phyloP scores from a whole-genome alignment of 1,140 invertebrate species.

The Neoseiulus cucumeris region DNA sequence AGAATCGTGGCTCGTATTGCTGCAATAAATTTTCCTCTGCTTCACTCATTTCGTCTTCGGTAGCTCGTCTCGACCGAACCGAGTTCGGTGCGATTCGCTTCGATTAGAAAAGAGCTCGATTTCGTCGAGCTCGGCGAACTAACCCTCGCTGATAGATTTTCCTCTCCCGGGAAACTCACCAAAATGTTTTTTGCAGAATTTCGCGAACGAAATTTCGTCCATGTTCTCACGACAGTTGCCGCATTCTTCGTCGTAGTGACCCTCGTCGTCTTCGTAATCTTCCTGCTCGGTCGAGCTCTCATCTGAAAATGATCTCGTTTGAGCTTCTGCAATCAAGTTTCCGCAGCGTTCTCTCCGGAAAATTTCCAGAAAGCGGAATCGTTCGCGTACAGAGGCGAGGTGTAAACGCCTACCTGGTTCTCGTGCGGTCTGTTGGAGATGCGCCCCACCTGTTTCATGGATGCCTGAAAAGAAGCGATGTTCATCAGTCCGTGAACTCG shows the following conservation, averaged over 20 bases:
- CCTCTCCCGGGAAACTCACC: slow-evolving; percentile 40
- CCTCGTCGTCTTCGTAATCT: slow-evolving; percentile 5
- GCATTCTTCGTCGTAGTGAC: slow-evolving; percentile 8
- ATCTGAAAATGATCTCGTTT: too few relatives aligned
- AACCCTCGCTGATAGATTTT: neutral
- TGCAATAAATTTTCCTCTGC: slow-evolving; percentile 24
- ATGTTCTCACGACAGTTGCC: neutral
- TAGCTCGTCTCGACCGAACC: too few relatives aligned
- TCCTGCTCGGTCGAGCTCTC: neutral
- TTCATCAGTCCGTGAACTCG: too few relatives aligned
- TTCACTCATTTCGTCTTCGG: neutral
- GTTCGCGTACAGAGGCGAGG: too few relatives aligned
- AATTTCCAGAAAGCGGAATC: too few relatives aligned
- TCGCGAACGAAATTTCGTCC: slow-evolving; percentile 30
- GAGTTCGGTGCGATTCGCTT: neutral
- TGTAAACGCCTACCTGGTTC: too few relatives aligned
- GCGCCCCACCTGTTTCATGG: too few relatives aligned
- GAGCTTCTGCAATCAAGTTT: too few relatives aligned
- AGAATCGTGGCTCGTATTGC: slow-evolving; percentile 71
- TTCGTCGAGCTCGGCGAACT: neutral
- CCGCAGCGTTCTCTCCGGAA: too few relatives aligned
- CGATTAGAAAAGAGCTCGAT: neutral
- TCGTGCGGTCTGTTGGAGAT: too few relatives aligned
- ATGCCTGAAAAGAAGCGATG: too few relatives aligned
- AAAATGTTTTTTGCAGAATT: slow-evolving; percentile 92